Evolutionary conservation across 2,888 invertebrate genomes (phyloP), one percentile per base, ranked within the genome.

Genomic region (Pandemis heparana): DNA sequence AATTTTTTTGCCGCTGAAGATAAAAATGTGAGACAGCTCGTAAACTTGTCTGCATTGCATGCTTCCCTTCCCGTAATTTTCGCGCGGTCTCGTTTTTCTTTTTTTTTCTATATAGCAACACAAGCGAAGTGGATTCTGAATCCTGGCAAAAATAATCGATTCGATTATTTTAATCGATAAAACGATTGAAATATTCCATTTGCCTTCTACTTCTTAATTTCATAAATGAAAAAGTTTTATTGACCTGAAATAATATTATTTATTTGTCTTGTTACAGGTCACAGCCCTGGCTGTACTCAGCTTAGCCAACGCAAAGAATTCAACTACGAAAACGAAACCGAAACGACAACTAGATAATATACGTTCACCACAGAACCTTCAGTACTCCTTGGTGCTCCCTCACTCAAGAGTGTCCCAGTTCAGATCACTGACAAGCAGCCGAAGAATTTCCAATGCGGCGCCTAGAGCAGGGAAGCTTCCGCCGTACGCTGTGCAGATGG

Each of bases 401-500:
- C 95, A 95, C 81, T 94, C 95, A 76, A 90, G 92, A 79, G 95
- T 95, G 5, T 87, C 92, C n/a, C 92, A 94, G 71, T 95, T 92
- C 81, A 87, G 95, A 81, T 89, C 94, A 38, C 77, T 95, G 32
- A 94, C 95, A 48, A 91, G 86, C 82, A 95, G 95, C 79, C 87
- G 96, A 79, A 91, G 96, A 83, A 95, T 95, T 82, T 94, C 95
- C 18, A 92, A 94, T 86, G 92, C 85, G 59, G 82, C 89, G 66
- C 85, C 88, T 48, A 89, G 94, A 80, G 93, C 92, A 77, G 92
- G 96, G 70, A 93, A 89, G 69, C 81, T 94, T 39, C 97, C 97
- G 5, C 96, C 97, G 0, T 97, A 97, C 81, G 97, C 97, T 2
- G 97, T 97, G 7, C 96, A 96, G 87, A 97, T 97, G 97, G 97